phyloP scores from a whole-genome alignment of 2,113 vertebrate species.

The Drymodes brunneopygia region DNA sequence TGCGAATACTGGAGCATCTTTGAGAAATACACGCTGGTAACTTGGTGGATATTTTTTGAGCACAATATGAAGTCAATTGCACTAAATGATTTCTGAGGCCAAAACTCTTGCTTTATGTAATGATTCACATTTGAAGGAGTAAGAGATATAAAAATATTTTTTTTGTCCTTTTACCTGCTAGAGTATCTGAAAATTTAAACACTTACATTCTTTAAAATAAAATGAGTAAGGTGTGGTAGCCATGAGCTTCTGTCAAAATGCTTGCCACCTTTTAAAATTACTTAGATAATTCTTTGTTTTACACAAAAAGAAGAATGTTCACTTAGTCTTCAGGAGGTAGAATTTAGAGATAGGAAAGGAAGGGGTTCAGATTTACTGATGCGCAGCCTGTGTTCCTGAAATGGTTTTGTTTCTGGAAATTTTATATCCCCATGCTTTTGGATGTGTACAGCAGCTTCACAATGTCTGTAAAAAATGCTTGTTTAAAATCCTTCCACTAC shows the following conservation, averaged over 20 bases:
- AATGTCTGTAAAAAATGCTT: background rate
- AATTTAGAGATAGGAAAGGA: background rate
- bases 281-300: background rate
- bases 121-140: background rate
- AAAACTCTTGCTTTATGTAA: background rate
- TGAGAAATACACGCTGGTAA: background rate
- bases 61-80: background rate
- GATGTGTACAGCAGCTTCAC: background rate
- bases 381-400: background rate
- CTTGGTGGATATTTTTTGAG: background rate
- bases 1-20: background rate
- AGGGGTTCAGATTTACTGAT: background rate
- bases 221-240: background rate
- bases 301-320: background rate
- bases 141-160: background rate
- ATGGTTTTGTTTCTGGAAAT: background rate
- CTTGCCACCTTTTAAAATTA: background rate
- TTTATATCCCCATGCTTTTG: background rate
- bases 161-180: background rate
- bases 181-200: background rate
- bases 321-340: background rate
- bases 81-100: background rate
- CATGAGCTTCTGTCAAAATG: background rate
- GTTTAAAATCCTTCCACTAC: background rate
- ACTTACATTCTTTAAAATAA: background rate